Evolutionary conservation across 2,113 vertebrate genomes (phyloP).

Genomic region (Albula goreensis): DNA sequence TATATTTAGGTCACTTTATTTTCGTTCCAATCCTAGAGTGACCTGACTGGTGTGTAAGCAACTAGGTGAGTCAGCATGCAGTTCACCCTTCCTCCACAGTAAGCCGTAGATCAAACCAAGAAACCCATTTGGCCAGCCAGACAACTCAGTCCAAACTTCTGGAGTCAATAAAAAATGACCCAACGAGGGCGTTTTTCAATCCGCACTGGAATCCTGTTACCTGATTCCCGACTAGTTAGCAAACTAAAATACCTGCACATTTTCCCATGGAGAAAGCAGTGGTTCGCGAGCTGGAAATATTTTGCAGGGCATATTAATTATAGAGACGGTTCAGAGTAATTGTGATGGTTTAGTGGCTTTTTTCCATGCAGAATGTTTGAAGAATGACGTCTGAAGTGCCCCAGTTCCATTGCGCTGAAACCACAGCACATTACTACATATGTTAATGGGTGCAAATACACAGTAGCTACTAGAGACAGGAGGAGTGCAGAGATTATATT

Average conservation of each 20-base stretch:
- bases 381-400: neutral
- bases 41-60: neutral
- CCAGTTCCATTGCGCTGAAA: conserved; percentile 3
- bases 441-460: conserved; percentile 1
- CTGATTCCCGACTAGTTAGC: neutral
- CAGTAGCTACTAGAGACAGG: conserved; percentile 22
- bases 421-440: conserved; percentile 24
- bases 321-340: conserved; percentile 16
- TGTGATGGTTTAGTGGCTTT: conserved; percentile 19
- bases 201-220: neutral
- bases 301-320: conserved; percentile 24
- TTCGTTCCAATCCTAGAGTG: neutral
- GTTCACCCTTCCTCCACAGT: neutral
- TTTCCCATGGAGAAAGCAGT: conserved; percentile 7
- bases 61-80: neutral
- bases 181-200: neutral
- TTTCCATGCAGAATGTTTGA: neutral
- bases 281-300: conserved; percentile 34
- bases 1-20: neutral
- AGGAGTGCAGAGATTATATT: conserved; percentile 2
- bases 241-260: neutral
- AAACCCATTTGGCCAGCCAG: neutral
- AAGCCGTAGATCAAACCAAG: neutral
- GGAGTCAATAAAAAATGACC: neutral
- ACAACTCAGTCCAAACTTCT: neutral